Conservation (phyloP, 2,113 vertebrate species). For the Coreoperca whiteheadi region DNA sequence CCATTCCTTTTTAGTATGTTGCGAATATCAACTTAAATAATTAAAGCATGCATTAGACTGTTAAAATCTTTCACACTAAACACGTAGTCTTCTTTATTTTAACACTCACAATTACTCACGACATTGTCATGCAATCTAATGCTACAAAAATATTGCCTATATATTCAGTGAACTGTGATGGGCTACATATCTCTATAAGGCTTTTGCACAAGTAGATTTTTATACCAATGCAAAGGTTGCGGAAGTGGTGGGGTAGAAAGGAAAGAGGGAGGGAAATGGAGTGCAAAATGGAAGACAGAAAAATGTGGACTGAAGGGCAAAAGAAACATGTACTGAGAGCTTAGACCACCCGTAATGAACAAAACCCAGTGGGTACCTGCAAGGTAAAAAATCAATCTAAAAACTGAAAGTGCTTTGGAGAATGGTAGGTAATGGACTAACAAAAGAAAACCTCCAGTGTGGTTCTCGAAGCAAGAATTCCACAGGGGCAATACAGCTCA, state of each 20-base stretch:
- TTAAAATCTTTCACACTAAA: not conserved
- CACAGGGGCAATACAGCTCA: slow-evolving; percentile 8
- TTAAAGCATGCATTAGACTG: not conserved
- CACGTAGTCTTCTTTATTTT: not conserved
- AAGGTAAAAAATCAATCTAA: slow-evolving; percentile 31
- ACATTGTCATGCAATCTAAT: not conserved
- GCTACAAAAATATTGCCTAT: not conserved
- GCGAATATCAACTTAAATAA: not conserved
- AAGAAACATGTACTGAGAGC: not conserved
- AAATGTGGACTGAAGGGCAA: not conserved
- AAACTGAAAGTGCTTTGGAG: slow-evolving; percentile 25
- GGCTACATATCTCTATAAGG: not conserved
- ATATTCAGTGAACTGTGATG: not conserved
- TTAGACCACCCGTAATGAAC: not conserved
- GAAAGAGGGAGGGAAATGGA: not conserved
- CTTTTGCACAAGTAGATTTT: not conserved
- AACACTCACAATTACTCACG: not conserved
- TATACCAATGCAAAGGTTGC: not conserved
- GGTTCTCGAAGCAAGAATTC: slow-evolving; percentile 28
- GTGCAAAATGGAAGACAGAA: slow-evolving; percentile 1
- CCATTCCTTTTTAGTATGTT: not conserved
- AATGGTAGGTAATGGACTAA: slow-evolving; percentile 21
- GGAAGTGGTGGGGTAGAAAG: not conserved
- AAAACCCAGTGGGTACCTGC: not conserved
- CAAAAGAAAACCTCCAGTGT: slow-evolving; percentile 6